These are phyloP conservation scores for Clarias platycephalus DNA, from an alignment of 2,797 vertebrate species.

Conservation along the genomic window DNA sequence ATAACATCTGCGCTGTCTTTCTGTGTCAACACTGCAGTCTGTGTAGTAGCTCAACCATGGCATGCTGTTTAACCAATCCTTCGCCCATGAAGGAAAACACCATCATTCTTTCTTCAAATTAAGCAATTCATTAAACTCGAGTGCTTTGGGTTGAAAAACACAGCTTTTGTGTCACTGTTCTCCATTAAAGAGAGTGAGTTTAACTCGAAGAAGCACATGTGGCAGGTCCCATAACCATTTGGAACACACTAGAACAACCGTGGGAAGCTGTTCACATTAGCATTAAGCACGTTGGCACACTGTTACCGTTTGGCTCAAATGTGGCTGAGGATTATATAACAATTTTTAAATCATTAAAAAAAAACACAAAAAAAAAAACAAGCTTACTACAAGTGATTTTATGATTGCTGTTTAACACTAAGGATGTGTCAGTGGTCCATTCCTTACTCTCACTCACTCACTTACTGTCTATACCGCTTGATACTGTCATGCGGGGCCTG, in stretches of 20 bases:
- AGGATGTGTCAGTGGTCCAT: background rate
- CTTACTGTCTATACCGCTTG: no score
- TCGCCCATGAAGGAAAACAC: constrained; percentile 37
- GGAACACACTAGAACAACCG: constrained; percentile 1
- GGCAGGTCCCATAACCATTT: constrained; percentile 31
- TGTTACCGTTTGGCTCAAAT: constrained; percentile 13
- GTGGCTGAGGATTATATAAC: constrained; percentile 5
- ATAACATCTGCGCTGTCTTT: constrained; percentile 47
- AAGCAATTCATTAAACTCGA: constrained; percentile 54
- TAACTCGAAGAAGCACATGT: constrained; percentile 18
- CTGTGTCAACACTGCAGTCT: constrained; percentile 19
- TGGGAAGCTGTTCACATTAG: constrained; percentile 11
- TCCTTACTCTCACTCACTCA: no score
- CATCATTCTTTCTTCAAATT: constrained; percentile 44
- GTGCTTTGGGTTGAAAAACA: constrained; percentile 45
- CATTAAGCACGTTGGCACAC: background rate
- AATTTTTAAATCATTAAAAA: no score
- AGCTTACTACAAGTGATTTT: background rate
- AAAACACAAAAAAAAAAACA: background rate
- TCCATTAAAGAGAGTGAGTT: constrained; percentile 7
- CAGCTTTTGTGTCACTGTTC: constrained; percentile 19
- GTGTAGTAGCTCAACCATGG: constrained; percentile 24
- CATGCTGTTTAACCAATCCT: constrained; percentile 35
- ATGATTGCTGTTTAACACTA: background rate
- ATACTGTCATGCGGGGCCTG: no score